Base-by-base conservation (phyloP, 2,888 invertebrate genomes). In the Pyrochroa serraticornis region DNA sequence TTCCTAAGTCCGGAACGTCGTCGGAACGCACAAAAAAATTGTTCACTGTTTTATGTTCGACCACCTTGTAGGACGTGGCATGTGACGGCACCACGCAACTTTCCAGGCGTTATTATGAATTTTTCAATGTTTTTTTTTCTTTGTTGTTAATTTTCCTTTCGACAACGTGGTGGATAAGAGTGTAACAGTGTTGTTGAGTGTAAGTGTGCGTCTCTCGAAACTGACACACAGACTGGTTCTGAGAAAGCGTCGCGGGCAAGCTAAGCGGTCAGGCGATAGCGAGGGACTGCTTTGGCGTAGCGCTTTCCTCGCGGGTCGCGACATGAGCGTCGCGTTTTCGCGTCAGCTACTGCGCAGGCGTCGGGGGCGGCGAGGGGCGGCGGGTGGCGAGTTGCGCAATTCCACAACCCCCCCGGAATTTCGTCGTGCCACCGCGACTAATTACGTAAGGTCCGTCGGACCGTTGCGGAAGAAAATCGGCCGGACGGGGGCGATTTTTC, bases 211-310 rank as follows among this genome's bases (percentile, higher is more conserved):
- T 77, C 76, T 77, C 77, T 78, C 79, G 77, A 71, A 76, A 77
- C 75, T 76, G 75, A 78, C 75, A 75, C 75, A 77, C 77, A 72
- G 74, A 77, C 77, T 76, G 76, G 75, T 77, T 68, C 72, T 72
- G 73, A 71, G 64, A 57, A 78, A 78, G 77, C 77, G 77, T 76
- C 76, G 77, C 77, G 78, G 77, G 77, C 77, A 79, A 79, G 78
- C 78, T 78, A 79, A 78, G 78, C 79, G 78, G 75, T 77, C 79
- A 78, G 79, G 79, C 79, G 77, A 77, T 78, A 78, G 79, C 78
- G 76, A 77, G 79, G 79, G 78, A 79, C 77, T 78, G 79, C 69
- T 69, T 67, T 50, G 5, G 22, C 22, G 22, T 5, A 22, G 22
- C 22, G 22, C 22, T 22, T 22, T 22, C 22, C 35, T 35, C 22